These are phyloP conservation scores for Choristoneura rosaceana DNA, from an alignment of 2,888 invertebrate species.

Conservation along the genomic window DNA sequence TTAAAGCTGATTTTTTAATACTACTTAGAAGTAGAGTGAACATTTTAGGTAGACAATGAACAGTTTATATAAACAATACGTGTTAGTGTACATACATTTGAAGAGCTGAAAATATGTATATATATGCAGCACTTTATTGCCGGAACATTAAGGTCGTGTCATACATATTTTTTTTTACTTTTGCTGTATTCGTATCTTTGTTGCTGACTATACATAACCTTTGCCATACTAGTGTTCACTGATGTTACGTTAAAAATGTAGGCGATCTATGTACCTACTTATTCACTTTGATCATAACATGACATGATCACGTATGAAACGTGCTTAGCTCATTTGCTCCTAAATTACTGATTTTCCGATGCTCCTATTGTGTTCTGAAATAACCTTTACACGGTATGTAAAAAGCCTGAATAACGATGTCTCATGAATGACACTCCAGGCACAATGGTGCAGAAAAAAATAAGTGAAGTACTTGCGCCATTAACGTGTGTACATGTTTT, in stretches of 20 bases:
- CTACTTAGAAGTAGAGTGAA: no score
- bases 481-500: slow-evolving; percentile 59
- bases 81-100: not conserved
- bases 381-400: slow-evolving; percentile 10
- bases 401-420: slow-evolving; percentile 26
- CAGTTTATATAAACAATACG: no score
- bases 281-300: not conserved
- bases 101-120: no score
- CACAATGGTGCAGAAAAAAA: slow-evolving; percentile 58
- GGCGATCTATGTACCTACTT: not conserved
- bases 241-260: no score
- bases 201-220: no score
- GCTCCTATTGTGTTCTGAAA: slow-evolving; percentile 9
- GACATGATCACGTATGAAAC: not conserved
- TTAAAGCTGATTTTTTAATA: no score
- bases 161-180: no score
- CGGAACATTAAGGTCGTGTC: no score
- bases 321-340: not conserved
- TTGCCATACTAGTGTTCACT: no score
- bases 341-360: slow-evolving; percentile 12
- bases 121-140: no score
- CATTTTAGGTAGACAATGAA: not conserved
- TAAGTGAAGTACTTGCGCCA: slow-evolving; percentile 62
- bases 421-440: slow-evolving; percentile 41
- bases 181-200: no score